Conservation (phyloP, 2,888 invertebrate species). For the Cosmia pyralina region DNA sequence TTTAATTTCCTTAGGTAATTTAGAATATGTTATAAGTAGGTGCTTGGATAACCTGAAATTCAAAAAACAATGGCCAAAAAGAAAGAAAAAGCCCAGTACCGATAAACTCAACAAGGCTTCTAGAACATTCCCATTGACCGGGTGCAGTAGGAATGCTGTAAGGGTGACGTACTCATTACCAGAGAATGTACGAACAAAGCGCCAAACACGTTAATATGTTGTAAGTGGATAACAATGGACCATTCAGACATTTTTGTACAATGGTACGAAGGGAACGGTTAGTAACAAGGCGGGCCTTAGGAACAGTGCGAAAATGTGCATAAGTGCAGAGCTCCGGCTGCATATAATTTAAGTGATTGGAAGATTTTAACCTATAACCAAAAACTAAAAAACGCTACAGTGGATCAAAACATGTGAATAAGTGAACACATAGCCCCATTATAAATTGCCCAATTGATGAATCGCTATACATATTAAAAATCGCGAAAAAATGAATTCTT, state of each 20-base stretch:
- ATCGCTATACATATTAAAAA: no score
- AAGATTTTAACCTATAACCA: no score
- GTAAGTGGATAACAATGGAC: conserved; percentile 68
- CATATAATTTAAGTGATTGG: no score
- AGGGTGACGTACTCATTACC: conserved; percentile 39
- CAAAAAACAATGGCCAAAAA: not conserved
- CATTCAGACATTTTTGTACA: conserved; percentile 70
- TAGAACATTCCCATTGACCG: conserved; percentile 18
- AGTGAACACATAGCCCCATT: no score
- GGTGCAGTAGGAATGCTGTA: conserved; percentile 11
- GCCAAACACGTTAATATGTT: conserved; percentile 48
- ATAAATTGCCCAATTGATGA: no score
- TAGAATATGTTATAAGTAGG: no score
- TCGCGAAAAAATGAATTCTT: no score
- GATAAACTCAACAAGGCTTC: not conserved
- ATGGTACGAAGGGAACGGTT: conserved; percentile 23
- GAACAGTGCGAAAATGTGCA: conserved; percentile 23
- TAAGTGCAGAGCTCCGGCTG: not conserved
- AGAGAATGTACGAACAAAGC: conserved; percentile 21
- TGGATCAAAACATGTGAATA: no score
- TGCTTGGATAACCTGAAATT: no score
- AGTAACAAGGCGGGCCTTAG: conserved; percentile 12
- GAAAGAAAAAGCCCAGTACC: no score
- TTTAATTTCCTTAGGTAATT: not conserved
- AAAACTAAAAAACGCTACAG: no score